Evolutionary conservation across 2,113 vertebrate genomes (phyloP).

Genomic region (Xerus inauris): DNA sequence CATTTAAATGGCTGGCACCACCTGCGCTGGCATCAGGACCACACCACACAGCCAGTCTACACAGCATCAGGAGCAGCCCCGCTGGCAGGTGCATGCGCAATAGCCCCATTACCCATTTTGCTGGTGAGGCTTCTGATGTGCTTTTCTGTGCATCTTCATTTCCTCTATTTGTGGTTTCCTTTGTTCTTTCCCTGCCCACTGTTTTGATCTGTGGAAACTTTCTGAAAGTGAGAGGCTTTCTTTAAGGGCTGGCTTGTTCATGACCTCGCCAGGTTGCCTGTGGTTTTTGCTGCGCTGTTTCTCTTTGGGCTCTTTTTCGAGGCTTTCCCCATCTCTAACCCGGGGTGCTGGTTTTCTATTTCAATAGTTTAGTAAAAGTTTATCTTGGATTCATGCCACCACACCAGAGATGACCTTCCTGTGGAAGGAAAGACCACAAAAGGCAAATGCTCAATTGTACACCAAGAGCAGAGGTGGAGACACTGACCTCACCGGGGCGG

Average conservation of each 20-base stretch:
- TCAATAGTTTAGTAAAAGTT: conserved; percentile 68
- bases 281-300: conserved; percentile 30
- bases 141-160: neutral
- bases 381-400: conserved; percentile 74
- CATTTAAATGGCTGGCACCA: neutral
- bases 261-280: conserved; percentile 46
- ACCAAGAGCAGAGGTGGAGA: conserved; percentile 26
- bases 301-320: conserved; percentile 61
- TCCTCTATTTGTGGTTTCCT: conserved; percentile 61
- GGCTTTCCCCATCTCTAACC: conserved; percentile 66
- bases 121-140: neutral
- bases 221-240: conserved; percentile 49
- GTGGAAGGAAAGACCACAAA: conserved; percentile 7
- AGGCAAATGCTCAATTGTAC: conserved; percentile 23
- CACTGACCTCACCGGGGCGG: neutral
- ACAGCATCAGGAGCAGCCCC: accelerated
- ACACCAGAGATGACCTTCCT: conserved; percentile 44
- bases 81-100: neutral
- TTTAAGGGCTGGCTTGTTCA: conserved; percentile 65
- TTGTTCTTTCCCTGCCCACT: neutral
- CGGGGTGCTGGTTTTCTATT: conserved; percentile 61
- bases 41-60: neutral
- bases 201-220: conserved; percentile 60
- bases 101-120: neutral
- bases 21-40: neutral